phyloP scores from a whole-genome alignment of 2,797 vertebrate genomes.

The Sebastes hubbsi region DNA sequence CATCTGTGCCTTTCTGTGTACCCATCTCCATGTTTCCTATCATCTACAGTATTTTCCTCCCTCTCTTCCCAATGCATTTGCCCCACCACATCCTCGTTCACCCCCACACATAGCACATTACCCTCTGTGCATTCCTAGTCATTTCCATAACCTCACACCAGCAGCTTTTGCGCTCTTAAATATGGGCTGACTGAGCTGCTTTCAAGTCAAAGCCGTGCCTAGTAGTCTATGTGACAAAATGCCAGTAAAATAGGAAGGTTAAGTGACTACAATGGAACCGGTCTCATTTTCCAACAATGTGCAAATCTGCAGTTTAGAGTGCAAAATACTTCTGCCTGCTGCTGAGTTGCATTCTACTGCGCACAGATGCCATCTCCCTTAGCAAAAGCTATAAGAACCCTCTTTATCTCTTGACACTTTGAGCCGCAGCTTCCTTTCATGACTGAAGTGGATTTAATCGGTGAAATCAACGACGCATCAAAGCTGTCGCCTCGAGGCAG shows the following conservation, averaged over 20 bases:
- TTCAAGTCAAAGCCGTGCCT: constrained; percentile 1
- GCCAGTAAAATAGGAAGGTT: not conserved
- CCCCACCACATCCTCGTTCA: not conserved
- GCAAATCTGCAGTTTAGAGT: not conserved
- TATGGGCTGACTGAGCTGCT: not conserved
- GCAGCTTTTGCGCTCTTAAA: constrained; percentile 26
- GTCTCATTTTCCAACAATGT: not conserved
- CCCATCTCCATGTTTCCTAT: not conserved
- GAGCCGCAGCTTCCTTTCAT: not conserved
- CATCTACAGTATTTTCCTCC: not conserved
- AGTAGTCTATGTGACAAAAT: not conserved
- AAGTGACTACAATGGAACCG: not conserved
- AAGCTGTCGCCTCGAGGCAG: not conserved
- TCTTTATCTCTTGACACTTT: not conserved
- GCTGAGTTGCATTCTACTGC: not conserved
- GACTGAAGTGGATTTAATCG: not conserved
- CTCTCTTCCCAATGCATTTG: not conserved
- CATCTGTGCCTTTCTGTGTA: not conserved
- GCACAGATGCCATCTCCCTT: not conserved
- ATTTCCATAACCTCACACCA: constrained; percentile 33
- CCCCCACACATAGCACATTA: constrained; percentile 8
- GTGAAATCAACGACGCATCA: not conserved
- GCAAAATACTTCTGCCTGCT: not conserved
- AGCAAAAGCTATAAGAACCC: not conserved
- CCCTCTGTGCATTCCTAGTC: constrained; percentile 8